Percentiles rank a stretch among this genome's conserved stretches.
phyloP scores from a whole-genome alignment of 1,140 invertebrate genomes.

The Dendrolimus kikuchii region DNA sequence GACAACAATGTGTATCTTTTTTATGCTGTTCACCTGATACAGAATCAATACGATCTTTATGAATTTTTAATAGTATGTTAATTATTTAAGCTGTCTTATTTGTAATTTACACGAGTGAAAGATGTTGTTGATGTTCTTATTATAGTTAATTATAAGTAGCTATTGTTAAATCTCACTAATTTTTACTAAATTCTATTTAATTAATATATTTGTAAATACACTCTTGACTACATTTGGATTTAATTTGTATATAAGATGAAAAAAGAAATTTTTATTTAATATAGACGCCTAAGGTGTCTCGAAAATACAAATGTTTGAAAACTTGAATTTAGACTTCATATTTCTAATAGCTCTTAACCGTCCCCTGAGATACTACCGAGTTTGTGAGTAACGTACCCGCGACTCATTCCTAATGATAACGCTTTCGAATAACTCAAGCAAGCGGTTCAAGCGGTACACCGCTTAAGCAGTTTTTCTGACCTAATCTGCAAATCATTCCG shows the following conservation, averaged over 20 bases:
- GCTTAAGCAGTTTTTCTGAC: too few relatives aligned
- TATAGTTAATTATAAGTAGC: conserved; percentile 55
- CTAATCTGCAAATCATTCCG: too few relatives aligned
- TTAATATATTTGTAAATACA: conserved; percentile 73
- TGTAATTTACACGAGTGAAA: conserved; percentile 59
- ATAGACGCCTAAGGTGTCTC: conserved; percentile 64
- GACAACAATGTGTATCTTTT: conserved; percentile 23
- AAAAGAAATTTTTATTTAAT: conserved; percentile 67
- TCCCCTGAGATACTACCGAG: too few relatives aligned
- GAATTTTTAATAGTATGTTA: conserved; percentile 40
- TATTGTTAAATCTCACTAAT: conserved; percentile 72
- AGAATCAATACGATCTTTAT: conserved; percentile 52
- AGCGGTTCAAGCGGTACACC: too few relatives aligned
- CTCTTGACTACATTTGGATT: conserved; percentile 64
- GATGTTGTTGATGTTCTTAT: conserved; percentile 69
- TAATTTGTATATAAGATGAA: conserved; percentile 69
- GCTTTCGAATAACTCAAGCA: too few relatives aligned
- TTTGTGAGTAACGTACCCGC: too few relatives aligned
- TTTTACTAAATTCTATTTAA: conserved; percentile 73
- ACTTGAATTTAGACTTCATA: conserved; percentile 46
- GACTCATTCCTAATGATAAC: too few relatives aligned
- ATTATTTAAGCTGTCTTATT: conserved; percentile 47
- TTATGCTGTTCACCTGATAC: conserved; percentile 49
- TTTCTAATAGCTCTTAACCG: background rate
- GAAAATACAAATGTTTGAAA: conserved; percentile 70